Conservation (phyloP, 2,797 vertebrate species). For the Sus cebifrons region DNA sequence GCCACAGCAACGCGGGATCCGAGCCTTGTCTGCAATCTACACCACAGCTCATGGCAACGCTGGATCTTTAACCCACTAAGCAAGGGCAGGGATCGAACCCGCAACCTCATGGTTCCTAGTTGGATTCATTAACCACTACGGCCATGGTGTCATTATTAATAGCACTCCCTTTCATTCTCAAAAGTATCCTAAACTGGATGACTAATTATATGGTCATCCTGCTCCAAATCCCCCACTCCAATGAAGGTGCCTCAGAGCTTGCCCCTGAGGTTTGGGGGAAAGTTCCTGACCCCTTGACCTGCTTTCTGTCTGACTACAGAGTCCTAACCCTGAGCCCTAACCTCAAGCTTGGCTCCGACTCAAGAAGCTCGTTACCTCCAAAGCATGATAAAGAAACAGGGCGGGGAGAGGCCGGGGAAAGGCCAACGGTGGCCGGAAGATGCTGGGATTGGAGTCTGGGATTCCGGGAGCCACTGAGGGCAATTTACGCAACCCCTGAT, state of each 20-base stretch:
- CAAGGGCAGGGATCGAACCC: too few species aligned
- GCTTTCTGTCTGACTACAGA: neutral
- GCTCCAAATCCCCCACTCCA: neutral
- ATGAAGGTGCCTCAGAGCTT: neutral
- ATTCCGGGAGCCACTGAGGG: neutral
- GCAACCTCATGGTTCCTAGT: too few species aligned
- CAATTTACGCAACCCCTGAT: neutral
- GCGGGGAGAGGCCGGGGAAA: neutral
- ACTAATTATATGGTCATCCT: neutral
- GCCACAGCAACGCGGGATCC: too few species aligned
- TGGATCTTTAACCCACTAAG: too few species aligned
- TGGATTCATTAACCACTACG: too few species aligned
- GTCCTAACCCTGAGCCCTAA: neutral
- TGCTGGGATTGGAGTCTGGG: neutral
- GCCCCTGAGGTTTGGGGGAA: fast-evolving
- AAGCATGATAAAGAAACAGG: neutral
- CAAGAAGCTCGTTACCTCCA: neutral
- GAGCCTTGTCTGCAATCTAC: too few species aligned
- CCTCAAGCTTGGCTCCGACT: too few species aligned
- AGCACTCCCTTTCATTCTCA: neutral
- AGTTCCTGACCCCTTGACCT: neutral
- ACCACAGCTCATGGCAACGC: too few species aligned
- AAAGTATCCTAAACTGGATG: neutral
- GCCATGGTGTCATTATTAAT: neutral
- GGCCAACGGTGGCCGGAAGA: neutral